phyloP scores from a whole-genome alignment of 2,113 vertebrate species.

The Brienomyrus longianalis region DNA sequence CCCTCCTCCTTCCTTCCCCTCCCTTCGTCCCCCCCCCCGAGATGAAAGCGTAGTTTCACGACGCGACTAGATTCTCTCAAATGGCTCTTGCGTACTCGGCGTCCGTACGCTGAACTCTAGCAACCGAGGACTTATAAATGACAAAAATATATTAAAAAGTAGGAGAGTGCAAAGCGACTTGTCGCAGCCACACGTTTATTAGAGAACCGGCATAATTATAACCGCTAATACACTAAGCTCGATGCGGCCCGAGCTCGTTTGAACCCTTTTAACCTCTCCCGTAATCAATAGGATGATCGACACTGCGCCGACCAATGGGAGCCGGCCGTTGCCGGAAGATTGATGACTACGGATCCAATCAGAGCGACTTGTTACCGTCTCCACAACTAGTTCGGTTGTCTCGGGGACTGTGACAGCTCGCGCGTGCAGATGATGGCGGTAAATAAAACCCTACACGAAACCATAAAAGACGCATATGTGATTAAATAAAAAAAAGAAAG shows the following conservation, averaged over 20 bases:
- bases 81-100: background rate
- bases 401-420: slow-evolving; percentile 70
- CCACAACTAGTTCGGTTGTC: slow-evolving; percentile 52
- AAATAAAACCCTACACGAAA: slow-evolving; percentile 57
- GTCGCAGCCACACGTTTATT: background rate
- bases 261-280: slow-evolving; percentile 16
- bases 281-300: background rate
- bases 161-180: background rate
- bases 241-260: background rate
- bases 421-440: slow-evolving; percentile 77
- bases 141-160: background rate
- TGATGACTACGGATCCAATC: slow-evolving; percentile 28
- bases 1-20: background rate
- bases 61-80: background rate
- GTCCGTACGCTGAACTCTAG: background rate
- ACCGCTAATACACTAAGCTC: background rate
- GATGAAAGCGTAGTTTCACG: background rate
- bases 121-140: background rate
- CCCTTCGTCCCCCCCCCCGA: background rate
- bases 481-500: background rate
- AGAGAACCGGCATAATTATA: no score
- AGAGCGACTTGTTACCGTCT: slow-evolving; percentile 37
- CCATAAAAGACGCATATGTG: slow-evolving; percentile 11
- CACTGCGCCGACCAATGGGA: slow-evolving; percentile 9
- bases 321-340: background rate